Percentiles rank a stretch among this genome's conserved stretches.
phyloP scores from a whole-genome alignment of 2,113 vertebrate species.

The Centropus bengalensis region DNA sequence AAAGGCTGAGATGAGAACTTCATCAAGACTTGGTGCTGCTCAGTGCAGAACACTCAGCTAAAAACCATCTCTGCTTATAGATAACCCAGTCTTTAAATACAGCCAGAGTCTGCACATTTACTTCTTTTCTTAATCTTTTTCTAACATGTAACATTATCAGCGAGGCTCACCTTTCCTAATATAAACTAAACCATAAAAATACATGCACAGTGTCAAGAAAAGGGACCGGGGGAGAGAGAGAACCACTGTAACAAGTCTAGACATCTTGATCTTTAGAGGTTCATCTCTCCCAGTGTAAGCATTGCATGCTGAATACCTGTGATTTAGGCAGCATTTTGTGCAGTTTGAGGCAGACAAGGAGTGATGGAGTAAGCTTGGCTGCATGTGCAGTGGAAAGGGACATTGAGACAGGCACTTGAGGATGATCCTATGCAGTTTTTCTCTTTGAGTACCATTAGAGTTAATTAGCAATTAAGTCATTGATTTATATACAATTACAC shows the following conservation, averaged over 20 bases:
- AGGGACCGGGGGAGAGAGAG: not conserved
- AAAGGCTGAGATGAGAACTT: not conserved
- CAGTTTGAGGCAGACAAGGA: not conserved
- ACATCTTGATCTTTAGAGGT: not conserved
- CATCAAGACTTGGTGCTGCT: not conserved
- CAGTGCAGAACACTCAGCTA: not conserved
- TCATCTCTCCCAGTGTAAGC: not conserved
- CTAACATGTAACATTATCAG: not conserved
- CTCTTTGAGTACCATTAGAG: not conserved
- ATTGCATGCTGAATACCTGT: not conserved
- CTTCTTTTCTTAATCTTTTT: not conserved
- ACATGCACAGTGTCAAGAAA: not conserved
- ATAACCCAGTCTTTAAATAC: not conserved
- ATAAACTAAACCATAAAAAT: not conserved
- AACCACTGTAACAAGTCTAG: not conserved
- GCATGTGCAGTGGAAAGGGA: not conserved
- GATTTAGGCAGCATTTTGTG: not conserved
- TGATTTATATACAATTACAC: not conserved
- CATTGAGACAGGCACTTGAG: not conserved
- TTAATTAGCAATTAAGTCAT: slow-evolving; percentile 31
- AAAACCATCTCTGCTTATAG: not conserved
- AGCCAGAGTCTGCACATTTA: not conserved
- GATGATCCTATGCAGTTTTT: not conserved
- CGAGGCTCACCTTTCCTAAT: not conserved
- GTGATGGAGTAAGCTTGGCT: not conserved